These are phyloP conservation scores for Melipona bicolor DNA, from an alignment of 2,888 invertebrate species.

Conservation along the genomic window DNA sequence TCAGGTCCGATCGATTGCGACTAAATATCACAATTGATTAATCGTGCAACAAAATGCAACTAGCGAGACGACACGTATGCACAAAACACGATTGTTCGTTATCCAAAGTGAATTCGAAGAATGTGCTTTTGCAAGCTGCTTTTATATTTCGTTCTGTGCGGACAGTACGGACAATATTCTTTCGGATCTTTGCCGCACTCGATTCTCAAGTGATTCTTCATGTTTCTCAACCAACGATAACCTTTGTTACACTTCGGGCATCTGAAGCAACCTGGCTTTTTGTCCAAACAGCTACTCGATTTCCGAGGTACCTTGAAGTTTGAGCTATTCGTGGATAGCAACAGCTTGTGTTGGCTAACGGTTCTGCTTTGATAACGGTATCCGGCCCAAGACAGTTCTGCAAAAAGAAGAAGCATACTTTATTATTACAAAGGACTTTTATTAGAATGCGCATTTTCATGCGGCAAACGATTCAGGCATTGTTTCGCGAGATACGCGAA, in stretches of 20 bases:
- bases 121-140: constrained; percentile 85
- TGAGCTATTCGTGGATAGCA: constrained; percentile 6
- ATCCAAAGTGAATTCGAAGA: constrained; percentile 76
- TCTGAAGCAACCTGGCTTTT: constrained; percentile 79
- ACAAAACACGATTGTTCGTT: neutral
- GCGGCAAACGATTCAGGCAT: neutral
- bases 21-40: neutral
- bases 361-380: constrained; percentile 37
- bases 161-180: constrained; percentile 86
- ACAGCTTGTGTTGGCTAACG: constrained; percentile 9
- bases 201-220: constrained; percentile 86
- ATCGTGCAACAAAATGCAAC: neutral
- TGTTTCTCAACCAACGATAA: constrained; percentile 87
- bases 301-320: constrained; percentile 20
- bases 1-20: neutral
- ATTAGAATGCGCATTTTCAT: constrained; percentile 9
- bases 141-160: constrained; percentile 85
- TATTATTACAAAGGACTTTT: constrained; percentile 4
- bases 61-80: neutral
- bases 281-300: constrained; percentile 65
- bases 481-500: too few relatives aligned
- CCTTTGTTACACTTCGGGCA: constrained; percentile 86
- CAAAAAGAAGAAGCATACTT: constrained; percentile 2
- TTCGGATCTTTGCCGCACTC: constrained; percentile 87
- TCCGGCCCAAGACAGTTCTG: constrained; percentile 32